Percentiles rank a stretch among this genome's conserved stretches.
phyloP scores from a whole-genome alignment of 2,888 invertebrate genomes.

The Melinaea marsaeus region DNA sequence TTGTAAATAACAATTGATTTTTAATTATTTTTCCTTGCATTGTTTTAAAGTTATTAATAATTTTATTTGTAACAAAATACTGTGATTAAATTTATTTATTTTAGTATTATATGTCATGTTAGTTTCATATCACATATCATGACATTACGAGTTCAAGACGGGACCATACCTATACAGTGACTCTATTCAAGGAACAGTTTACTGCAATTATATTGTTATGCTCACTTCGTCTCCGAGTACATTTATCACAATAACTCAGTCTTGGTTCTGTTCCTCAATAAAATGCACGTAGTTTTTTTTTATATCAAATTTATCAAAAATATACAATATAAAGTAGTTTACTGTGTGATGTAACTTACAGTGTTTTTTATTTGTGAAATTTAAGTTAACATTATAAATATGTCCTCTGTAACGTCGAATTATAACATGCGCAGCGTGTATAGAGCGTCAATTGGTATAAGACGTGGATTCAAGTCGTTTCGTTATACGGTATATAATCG shows the following conservation, averaged over 20 bases:
- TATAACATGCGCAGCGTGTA: conserved; percentile 71
- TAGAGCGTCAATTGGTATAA: conserved; percentile 69
- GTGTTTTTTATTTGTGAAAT: conserved; percentile 21
- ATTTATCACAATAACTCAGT: conserved; percentile 71
- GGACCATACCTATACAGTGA: conserved; percentile 37
- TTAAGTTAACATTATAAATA: conserved; percentile 44
- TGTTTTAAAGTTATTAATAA: no score
- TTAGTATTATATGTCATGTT: neutral
- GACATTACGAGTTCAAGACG: conserved; percentile 17
- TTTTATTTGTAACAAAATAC: no score
- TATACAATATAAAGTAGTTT: conserved; percentile 38
- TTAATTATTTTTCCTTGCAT: no score
- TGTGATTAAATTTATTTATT: no score
- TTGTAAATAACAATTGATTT: no score
- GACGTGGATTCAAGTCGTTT: conserved; percentile 72
- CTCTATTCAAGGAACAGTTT: conserved; percentile 75
- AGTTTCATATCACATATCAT: conserved; percentile 8
- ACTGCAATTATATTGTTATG: conserved; percentile 76
- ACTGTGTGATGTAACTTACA: conserved; percentile 38
- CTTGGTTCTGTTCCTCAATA: conserved; percentile 59
- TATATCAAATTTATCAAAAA: conserved; percentile 39
- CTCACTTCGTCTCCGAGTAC: conserved; percentile 66
- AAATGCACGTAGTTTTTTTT: conserved; percentile 61
- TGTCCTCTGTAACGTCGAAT: conserved; percentile 72
- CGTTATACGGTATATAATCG: conserved; percentile 67